Base-by-base conservation (phyloP, 92 coral and sea anemone species). In the Epizoanthus scotinus region DNA sequence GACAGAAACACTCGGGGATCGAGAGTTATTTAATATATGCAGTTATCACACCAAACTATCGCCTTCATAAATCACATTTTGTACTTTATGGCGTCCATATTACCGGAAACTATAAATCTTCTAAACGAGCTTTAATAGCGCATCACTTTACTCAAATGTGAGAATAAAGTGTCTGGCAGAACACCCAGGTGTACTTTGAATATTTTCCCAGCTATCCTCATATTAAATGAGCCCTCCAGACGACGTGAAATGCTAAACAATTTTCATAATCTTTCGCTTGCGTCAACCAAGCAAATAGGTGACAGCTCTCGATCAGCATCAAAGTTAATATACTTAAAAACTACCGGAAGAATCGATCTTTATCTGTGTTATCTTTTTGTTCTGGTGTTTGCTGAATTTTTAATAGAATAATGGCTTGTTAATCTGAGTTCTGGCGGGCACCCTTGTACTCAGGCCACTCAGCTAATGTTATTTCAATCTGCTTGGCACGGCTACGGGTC, bases 371-470 rank as follows among this genome's bases (percentile, higher is more conserved):
- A 64, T 64, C 47, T 64, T 71, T 49, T 71, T 53, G 34, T 71
- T 49, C 20, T 71, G 25, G 31, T 71, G 63, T 71, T 71, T 71
- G 78, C 60, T 71, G 78, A 71, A 71, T 44, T 52, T 52, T 52
- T 71, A 71, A 71, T 71, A 50, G 62, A 53, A 17, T 53, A 49
- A 71, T 71, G 52, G 25, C 28, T 71, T 71, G 78, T 53, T 50
- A 22, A 27, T 19, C 60, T 52, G 24, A 29, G 24, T 60, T 60
- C 8, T 14, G 78, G 63, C n/a, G 78, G 52, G 1, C 52, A 53
- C 63, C 36, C 62, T 9, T 47, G 22, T 55, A 25, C 31, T 58
- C 38, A 5, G 67, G n/a, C n/a, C n/a, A n/a, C n/a, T n/a, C n/a
- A n/a, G n/a, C 62, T 50, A 60, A 59, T 71, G 63, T 26, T 71